Conservation (phyloP, 2,888 invertebrate genomes). For the Rhorus exstirpatorius region DNA sequence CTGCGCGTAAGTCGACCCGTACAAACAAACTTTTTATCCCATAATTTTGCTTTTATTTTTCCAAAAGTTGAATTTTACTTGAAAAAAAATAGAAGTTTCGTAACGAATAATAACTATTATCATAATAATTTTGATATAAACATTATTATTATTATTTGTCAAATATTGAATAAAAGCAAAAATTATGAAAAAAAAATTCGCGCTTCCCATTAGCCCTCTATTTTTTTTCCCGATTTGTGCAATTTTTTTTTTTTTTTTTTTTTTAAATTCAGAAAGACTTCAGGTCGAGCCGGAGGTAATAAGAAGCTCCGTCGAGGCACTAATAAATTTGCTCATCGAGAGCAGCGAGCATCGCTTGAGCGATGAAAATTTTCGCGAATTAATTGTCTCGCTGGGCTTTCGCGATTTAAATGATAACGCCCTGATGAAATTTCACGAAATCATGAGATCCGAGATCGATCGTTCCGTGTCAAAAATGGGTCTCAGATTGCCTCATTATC, state of each 20-base stretch:
- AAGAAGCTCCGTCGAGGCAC: conserved; percentile 90
- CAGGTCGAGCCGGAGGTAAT: conserved; percentile 87
- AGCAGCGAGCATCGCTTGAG: conserved; percentile 89
- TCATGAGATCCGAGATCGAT: conserved; percentile 87
- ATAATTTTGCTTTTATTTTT: not conserved
- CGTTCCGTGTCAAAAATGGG: conserved; percentile 86
- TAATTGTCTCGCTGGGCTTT: conserved; percentile 87
- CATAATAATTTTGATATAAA: too few relatives aligned
- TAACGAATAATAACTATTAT: too few relatives aligned
- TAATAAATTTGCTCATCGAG: conserved; percentile 91
- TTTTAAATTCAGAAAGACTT: conserved; percentile 88
- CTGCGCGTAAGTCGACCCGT: conserved; percentile 88
- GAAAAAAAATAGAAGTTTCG: not conserved
- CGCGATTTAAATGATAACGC: conserved; percentile 88
- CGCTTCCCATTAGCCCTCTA: too few relatives aligned
- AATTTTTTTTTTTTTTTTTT: conserved; percentile 7
- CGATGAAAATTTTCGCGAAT: conserved; percentile 86
- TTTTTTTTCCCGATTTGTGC: too few relatives aligned
- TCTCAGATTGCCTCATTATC: conserved; percentile 86
- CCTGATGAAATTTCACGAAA: conserved; percentile 88
- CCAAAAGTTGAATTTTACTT: too few relatives aligned
- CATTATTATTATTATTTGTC: too few relatives aligned
- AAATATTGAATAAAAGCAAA: too few relatives aligned
- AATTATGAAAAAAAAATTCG: too few relatives aligned
- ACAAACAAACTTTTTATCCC: too few relatives aligned